phyloP scores from a whole-genome alignment of 2,797 vertebrate species.

The Pygocentrus nattereri region DNA sequence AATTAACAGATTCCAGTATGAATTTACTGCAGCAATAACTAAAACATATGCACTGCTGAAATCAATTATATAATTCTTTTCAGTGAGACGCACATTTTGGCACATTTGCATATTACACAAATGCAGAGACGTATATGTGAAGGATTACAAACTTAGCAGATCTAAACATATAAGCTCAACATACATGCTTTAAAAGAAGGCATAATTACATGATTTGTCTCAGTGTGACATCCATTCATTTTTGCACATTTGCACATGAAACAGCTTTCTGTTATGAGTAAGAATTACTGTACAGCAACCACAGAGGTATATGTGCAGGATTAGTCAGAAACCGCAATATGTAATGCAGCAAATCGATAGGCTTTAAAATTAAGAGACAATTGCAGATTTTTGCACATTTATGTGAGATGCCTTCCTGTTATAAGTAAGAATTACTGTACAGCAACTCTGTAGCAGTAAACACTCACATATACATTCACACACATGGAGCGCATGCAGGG shows the following conservation, averaged over 20 bases:
- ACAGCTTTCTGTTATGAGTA: not conserved
- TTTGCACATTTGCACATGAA: not conserved
- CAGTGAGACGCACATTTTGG: no score
- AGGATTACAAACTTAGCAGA: no score
- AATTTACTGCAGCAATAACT: not conserved
- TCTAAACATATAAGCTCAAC: no score
- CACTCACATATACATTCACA: slow-evolving; percentile 32
- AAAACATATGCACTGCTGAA: not conserved
- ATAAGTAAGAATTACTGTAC: not conserved
- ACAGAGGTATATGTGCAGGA: not conserved
- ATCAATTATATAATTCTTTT: no score
- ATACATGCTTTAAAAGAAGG: not conserved
- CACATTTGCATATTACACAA: no score
- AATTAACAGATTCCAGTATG: no score
- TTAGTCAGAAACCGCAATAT: no score
- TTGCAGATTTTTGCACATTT: not conserved
- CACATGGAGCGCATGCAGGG: slow-evolving; percentile 21
- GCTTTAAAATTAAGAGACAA: not conserved
- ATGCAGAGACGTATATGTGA: no score
- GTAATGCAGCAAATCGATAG: not conserved
- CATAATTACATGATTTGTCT: not conserved
- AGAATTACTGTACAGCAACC: not conserved
- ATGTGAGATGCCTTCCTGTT: not conserved
- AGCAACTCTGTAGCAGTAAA: slow-evolving; percentile 33
- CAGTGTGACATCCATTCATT: not conserved